These are phyloP conservation scores for Pemphredon lugubris DNA, from an alignment of 2,888 invertebrate genomes.

Conservation along the genomic window DNA sequence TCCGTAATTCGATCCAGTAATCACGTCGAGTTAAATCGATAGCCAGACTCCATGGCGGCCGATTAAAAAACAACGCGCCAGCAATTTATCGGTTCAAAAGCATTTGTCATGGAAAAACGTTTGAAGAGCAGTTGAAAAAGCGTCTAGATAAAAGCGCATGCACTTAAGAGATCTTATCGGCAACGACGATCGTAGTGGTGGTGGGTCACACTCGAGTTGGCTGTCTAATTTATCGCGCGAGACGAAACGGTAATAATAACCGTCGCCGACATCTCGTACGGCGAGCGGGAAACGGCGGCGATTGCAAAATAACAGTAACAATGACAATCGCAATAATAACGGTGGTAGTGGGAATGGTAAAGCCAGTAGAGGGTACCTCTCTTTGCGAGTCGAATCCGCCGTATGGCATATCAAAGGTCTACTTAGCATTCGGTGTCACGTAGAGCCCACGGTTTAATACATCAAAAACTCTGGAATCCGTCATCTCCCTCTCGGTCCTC, in stretches of 20 bases:
- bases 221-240: constrained; percentile 66
- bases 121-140: constrained; percentile 5
- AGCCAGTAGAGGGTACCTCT: constrained; percentile 32
- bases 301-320: too few species aligned
- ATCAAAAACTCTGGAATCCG: constrained; percentile 77
- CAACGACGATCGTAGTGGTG: constrained; percentile 39
- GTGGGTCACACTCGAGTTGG: constrained; percentile 52
- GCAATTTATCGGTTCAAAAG: constrained; percentile 16
- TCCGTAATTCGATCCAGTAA: too few species aligned
- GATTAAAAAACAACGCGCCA: not conserved
- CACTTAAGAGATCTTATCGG: constrained; percentile 59
- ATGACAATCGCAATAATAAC: constrained; percentile 52
- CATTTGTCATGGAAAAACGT: not conserved
- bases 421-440: constrained; percentile 81
- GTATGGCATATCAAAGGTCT: constrained; percentile 76
- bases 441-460: constrained; percentile 79
- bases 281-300: not conserved
- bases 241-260: constrained; percentile 57
- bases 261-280: too few species aligned
- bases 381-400: constrained; percentile 64
- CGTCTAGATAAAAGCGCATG: constrained; percentile 25
- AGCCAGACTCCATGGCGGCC: not conserved
- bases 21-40: not conserved
- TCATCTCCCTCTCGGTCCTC: constrained; percentile 54
- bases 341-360: constrained; percentile 39